Evolutionary conservation across 2,888 invertebrate species (phyloP).

Genomic region (Papilio protenor): DNA sequence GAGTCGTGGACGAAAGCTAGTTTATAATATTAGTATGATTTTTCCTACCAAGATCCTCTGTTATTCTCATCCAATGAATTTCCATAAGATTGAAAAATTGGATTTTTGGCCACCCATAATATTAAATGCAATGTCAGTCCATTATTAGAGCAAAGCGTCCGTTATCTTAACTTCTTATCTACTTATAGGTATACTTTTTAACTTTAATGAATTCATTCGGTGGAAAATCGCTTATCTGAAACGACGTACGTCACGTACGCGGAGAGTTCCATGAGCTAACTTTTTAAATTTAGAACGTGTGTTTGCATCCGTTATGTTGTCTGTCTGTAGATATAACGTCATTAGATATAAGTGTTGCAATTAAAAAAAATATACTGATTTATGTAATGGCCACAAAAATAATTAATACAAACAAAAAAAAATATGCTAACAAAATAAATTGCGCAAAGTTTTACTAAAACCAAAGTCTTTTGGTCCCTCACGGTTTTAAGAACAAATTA

Average conservation of each 20-base stretch:
- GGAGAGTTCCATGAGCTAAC: background rate
- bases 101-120: background rate
- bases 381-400: too few species aligned
- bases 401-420: too few species aligned
- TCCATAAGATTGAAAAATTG: too few species aligned
- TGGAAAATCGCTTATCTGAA: background rate
- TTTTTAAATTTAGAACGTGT: constrained; percentile 10
- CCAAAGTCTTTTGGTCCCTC: too few species aligned
- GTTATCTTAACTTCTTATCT: background rate
- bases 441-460: too few species aligned
- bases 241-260: background rate
- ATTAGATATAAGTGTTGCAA: background rate
- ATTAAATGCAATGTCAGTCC: background rate
- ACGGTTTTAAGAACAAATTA: too few species aligned
- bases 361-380: background rate
- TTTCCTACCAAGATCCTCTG: too few species aligned
- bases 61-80: too few species aligned
- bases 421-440: too few species aligned
- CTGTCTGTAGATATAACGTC: background rate
- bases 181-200: background rate
- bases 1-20: too few species aligned
- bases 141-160: background rate
- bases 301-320: background rate
- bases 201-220: background rate
- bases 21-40: too few species aligned